Evolutionary conservation across 2,888 invertebrate species (phyloP), one percentile per base, ranked within the genome.

Genomic region (Paralinhomoeus sp.): DNA sequence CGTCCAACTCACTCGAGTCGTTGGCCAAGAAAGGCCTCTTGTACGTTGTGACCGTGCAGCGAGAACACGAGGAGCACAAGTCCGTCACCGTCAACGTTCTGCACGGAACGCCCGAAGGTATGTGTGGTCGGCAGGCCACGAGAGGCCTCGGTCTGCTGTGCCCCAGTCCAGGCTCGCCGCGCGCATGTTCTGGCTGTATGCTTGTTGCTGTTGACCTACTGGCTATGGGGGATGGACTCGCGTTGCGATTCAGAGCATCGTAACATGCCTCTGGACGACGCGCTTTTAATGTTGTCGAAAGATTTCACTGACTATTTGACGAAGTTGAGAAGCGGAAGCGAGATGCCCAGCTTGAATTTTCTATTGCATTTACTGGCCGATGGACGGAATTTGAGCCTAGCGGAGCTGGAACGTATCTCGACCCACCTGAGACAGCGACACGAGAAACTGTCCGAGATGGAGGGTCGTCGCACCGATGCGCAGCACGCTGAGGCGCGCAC

Each of bases 241-340:
- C 27, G 12, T 9, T 12, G 34, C 39, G 21, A 45, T 46, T 44
- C 70, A 76, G 89, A 87, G 61, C 89, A 89, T 65, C 75, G 89
- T 53, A 87, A 89, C 67, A 89, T 89, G 83, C 85, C 85, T 0
- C 62, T 85, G 35, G 85, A 89, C 45, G 85, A 87, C 64, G 83
- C 87, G 0, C 67, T 87, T 46, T 72, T 73, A 50, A 68, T 87
- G 49, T 70, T 89, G 27, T 72, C 74, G 12, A 57, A 61, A 45
- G 66, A 62, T 54, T 67, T 65, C 57, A 62, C 63, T 46, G 54
- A 57, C 39, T 65, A 65, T 51, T 51, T 58, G 40, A 50, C 57
- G 45, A n/a, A 54, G 23, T 38, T 49, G 21, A 41, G 49, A 24
- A 21, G 22, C 36, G 49, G 48, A 40, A 37, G 37, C 37, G 47